Base-by-base conservation (phyloP, 1,140 invertebrate genomes). In the Drosophila eugracilis region DNA sequence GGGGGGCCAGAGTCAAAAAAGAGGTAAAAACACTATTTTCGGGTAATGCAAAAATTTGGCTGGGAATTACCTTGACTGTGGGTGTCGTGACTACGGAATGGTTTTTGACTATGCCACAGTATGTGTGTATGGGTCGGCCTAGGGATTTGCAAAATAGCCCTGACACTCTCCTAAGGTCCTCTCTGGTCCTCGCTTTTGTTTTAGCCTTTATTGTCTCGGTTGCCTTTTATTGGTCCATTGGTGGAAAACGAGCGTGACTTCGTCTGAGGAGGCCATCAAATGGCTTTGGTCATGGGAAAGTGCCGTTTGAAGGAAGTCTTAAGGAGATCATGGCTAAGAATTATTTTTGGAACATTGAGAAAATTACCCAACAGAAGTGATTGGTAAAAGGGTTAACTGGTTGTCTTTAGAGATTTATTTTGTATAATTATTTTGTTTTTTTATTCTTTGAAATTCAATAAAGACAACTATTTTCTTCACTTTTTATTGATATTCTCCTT, bases 61-160 rank as follows among this genome's bases (percentile, higher is more conserved):
- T 86, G 81, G 81, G 78, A 86, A 86, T 86, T 88, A 86, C 81
- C 81, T 86, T 88, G 81, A 86, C 83, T 84, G 55, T 49, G 30
- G 36, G 63, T 49, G 78, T 79, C 79, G 81, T 84, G 80, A 86
- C 65, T 53, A n/a, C 41, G 57, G 63, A 52, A 70, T 70, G 47
- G 45, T 2, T 30, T 10, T 30, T 7, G 28, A 30, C 0, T 30
- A n/a, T n/a, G n/a, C n/a, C n/a, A n/a, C n/a, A 7, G 28, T 30
- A 30, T 30, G 5, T 5, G 4, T 7, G 22, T 44, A 22, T 44
- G 42, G 42, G 42, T 44, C 44, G 22, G 5, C 44, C 15, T 34
- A 65, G 65, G 65, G 63, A 67, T 53, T 67, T 50, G 45, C 58
- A 22, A 34, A 41, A 60, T 28, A 41, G 66, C 63, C 59, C 63